Base-by-base conservation (phyloP, 2,113 vertebrate genomes). In the Crotalus viridis region DNA sequence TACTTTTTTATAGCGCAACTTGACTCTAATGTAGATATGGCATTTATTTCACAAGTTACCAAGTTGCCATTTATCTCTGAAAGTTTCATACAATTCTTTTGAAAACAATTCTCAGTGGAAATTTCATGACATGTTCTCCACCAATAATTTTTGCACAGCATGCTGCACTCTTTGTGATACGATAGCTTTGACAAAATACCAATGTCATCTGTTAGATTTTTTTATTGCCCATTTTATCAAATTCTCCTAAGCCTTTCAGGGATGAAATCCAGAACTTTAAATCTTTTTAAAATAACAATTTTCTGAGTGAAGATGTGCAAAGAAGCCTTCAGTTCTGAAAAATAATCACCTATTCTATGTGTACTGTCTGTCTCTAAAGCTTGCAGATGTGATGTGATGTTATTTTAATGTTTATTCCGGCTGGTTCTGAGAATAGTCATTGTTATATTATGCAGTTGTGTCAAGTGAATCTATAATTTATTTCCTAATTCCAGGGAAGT, bases 361-460 rank as follows among this genome's bases (percentile, higher is more conserved):
- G 81, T 94, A 88, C 69, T 95, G 90, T 69, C 88, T 0, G 93
- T 64, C n/a, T 85, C 43, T 1, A 24, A 94, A 88, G 9, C 61
- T 43, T 94, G 92, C 93, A 39, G 39, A 95, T 92, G 57, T 28
- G 59, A 28, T 92, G 90, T 89, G 95, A 92, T 59, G 12, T 89
- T 2, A 22, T 95, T 95, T 94, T 88, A 56, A 94, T 74, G 57
- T 1, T 92, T 93, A 13, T 21, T 93, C 21, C 15, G 33, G 91
- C 92, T 59, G 88, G 22, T 51, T 94, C 9, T 90, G 56, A 93
- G 0, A 89, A 28, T 26, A 5, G 33, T 92, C 22, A 95, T 89
- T 95, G 91, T 85, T 61, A 59, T 88, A 88, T 88, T n/a, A 24
- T 33, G 15, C 15, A 90, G 56, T 28, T 92, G 85, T 88, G 86